Evolutionary conservation across 2,888 invertebrate genomes (phyloP).

Genomic region (Perdita meconis): DNA sequence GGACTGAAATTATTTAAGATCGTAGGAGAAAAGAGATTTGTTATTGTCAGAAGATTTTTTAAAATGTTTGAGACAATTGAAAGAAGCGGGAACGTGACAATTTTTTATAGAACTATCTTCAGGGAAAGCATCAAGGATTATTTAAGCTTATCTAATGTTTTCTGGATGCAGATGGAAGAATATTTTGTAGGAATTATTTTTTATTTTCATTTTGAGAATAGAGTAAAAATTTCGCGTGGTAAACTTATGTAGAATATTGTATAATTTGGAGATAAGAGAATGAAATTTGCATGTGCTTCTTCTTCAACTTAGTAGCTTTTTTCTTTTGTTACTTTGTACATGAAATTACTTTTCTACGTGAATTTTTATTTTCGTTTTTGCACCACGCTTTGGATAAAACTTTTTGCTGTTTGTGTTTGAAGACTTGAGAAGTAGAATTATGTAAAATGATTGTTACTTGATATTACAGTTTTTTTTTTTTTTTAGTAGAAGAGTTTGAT

Average conservation of each 20-base stretch:
- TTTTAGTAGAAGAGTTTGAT: neutral
- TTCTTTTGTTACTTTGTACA: neutral
- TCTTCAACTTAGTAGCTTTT: neutral
- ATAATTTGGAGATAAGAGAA: too few relatives aligned
- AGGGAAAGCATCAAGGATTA: too few relatives aligned
- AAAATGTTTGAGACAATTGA: too few relatives aligned
- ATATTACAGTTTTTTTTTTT: too few relatives aligned
- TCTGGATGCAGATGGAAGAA: neutral
- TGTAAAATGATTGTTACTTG: neutral
- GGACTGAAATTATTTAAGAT: neutral
- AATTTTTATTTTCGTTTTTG: slow-evolving; percentile 50
- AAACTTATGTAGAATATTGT: neutral
- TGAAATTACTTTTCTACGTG: neutral
- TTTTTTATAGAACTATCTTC: too few relatives aligned
- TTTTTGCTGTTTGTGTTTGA: neutral
- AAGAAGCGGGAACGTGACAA: too few relatives aligned
- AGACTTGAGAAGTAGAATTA: neutral
- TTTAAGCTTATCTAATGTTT: too few relatives aligned
- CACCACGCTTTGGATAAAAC: slow-evolving; percentile 57
- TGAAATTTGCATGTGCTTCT: neutral
- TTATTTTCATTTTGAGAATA: neutral
- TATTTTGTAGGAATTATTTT: neutral
- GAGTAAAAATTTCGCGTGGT: neutral
- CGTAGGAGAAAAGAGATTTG: too few relatives aligned
- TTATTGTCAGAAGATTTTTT: too few relatives aligned